Base-by-base conservation (phyloP, 2,113 vertebrate species). In the Hiodon tergisus region DNA sequence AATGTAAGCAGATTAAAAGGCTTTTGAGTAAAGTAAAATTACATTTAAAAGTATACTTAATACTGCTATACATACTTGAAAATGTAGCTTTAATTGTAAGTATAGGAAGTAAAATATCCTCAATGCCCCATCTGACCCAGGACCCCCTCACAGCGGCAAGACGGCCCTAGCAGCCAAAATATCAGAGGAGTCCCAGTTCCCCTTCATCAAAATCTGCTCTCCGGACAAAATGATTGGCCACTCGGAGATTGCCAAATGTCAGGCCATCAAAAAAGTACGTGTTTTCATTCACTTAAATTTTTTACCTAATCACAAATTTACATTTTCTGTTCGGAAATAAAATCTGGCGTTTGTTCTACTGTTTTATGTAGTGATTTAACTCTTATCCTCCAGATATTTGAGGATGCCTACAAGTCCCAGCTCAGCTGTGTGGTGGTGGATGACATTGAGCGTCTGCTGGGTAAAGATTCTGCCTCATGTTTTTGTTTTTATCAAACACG, bases 121-220 rank as follows among this genome's bases (percentile, higher is more conserved):
- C 9, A 60, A 7, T 74, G 13, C 50, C 67, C 50, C 31, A 1
- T n/a, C 53, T 71, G 70, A 58, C 7, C 10, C 86, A 99, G 97
- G 97, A 5, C 94, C 96, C 14, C 95, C 96, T 3, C 95, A 95
- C 85, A 98, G 96, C 8, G 96, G 97, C 0, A 98, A 99, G 82
- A 98, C 97, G 0, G 96, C 97, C 0, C 78, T 98, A 71, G 95
- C 96, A 46, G 96, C 95, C 53, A 96, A 95, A 84, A 99, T 98
- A 78, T 90, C 97, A 0, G 95, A 99, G 84, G 93, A 96, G 3
- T 99, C 96, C 71, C 92, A 95, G 85, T 98, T 99, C 79, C 97
- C 97, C n/a, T 98, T 98, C 71, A 99, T 99, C 89, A 98, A 99
- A 89, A 97, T 98, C 87, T 99, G 97, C 80, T 99, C 96, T 78